A percentile compares a stretch with the other conserved stretches of the same genome.
Conservation (phyloP, 1,140 invertebrate genomes). For the Drosophila sp. region DNA sequence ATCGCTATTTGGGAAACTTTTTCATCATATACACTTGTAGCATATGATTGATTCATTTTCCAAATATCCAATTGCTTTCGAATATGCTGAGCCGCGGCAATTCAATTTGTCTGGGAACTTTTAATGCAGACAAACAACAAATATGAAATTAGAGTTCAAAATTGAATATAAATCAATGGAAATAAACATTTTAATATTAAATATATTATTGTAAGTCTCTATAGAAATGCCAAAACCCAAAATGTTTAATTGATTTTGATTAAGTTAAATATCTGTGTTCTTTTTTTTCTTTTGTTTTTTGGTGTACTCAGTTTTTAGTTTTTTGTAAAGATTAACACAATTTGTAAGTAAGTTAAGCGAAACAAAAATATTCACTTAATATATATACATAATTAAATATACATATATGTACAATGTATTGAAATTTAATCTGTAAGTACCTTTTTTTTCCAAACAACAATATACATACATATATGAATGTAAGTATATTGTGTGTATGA, state of each 20-base stretch:
- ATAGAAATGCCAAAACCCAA: background rate
- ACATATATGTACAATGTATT: constrained; percentile 35
- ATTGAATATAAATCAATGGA: background rate
- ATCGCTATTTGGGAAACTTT: too few relatives aligned
- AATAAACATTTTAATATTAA: background rate
- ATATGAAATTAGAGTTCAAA: constrained; percentile 1
- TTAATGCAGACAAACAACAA: background rate
- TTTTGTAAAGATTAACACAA: constrained; percentile 60
- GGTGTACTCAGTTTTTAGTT: constrained; percentile 27
- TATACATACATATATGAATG: background rate
- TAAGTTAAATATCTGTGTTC: constrained; percentile 20
- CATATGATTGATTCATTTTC: too few relatives aligned
- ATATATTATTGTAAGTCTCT: constrained; percentile 6
- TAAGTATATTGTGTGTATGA: background rate
- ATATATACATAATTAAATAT: constrained; percentile 23
- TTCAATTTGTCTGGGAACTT: background rate
- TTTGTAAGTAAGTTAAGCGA: constrained; percentile 66
- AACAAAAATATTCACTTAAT: constrained; percentile 16
- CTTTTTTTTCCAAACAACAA: constrained; percentile 2
- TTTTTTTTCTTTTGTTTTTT: background rate
- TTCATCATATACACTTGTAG: too few relatives aligned
- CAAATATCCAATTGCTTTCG: background rate
- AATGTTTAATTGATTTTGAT: background rate
- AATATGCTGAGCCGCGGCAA: background rate
- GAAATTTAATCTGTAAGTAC: constrained; percentile 26